Percentiles rank a stretch among this genome's conserved stretches.
phyloP scores from a whole-genome alignment of 2,113 vertebrate genomes.

The Diglossa brunneiventris region DNA sequence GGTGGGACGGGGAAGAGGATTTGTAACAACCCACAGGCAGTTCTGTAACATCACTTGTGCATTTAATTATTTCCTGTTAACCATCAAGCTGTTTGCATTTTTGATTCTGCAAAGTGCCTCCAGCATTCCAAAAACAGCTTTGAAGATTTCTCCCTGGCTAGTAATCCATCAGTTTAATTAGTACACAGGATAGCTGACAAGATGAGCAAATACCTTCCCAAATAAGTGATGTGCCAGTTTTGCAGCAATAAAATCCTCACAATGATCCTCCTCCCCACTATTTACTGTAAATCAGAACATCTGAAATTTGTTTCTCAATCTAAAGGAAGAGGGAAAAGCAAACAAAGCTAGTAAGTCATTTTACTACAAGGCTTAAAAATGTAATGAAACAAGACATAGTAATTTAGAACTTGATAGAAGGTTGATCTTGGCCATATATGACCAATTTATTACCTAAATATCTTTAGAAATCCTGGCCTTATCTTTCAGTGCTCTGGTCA shows the following conservation, averaged over 20 bases:
- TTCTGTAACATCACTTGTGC: background rate
- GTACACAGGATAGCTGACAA: background rate
- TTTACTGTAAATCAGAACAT: background rate
- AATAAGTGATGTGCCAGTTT: background rate
- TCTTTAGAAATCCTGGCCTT: background rate
- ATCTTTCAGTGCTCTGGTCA: background rate
- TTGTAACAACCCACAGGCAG: background rate
- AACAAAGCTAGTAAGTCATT: background rate
- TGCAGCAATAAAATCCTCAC: background rate
- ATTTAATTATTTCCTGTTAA: slow-evolving; percentile 11
- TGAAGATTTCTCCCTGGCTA: slow-evolving; percentile 8
- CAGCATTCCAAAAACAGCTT: slow-evolving; percentile 8
- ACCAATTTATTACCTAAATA: background rate
- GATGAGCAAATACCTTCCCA: slow-evolving; percentile 6
- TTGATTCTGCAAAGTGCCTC: background rate
- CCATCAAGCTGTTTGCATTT: slow-evolving; percentile 8
- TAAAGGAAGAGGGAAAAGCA: background rate
- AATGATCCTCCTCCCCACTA: background rate
- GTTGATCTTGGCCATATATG: background rate
- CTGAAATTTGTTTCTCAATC: background rate
- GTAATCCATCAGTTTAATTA: slow-evolving; percentile 33
- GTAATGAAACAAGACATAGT: background rate
- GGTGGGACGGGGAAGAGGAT: background rate
- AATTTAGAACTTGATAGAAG: background rate
- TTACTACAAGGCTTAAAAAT: background rate